phyloP scores from a whole-genome alignment of 2,113 vertebrate genomes.

The Cyanoramphus novaezelandiae region DNA sequence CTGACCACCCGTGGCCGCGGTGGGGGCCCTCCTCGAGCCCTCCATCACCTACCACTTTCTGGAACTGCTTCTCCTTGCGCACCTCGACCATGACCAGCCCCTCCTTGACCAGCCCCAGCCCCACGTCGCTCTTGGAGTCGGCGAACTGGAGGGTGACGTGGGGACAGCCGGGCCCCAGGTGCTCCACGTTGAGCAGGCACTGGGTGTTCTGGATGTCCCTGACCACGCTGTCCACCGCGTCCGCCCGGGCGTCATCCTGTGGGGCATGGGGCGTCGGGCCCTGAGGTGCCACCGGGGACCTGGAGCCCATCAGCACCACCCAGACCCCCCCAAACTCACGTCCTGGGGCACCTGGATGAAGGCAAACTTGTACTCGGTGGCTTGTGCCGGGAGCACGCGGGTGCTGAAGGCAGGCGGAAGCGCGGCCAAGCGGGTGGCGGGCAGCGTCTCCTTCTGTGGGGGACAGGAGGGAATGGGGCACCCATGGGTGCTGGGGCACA shows the following conservation, averaged over 20 bases:
- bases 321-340: background rate
- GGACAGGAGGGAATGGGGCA: background rate
- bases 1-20: background rate
- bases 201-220: constrained; percentile 27
- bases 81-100: constrained; percentile 12
- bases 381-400: background rate
- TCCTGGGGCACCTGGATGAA: constrained; percentile 30
- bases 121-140: background rate
- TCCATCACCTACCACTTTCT: background rate
- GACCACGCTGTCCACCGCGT: constrained; percentile 20
- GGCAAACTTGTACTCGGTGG: background rate
- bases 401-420: background rate
- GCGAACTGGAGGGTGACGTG: constrained; percentile 2
- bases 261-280: background rate
- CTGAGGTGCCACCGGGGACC: background rate
- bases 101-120: constrained; percentile 13
- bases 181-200: constrained; percentile 20
- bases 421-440: background rate
- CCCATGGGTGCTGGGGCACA: background rate
- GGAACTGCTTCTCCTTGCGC: constrained; percentile 18
- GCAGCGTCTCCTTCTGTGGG: background rate
- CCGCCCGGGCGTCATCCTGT: background rate
- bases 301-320: background rate
- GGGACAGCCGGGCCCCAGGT: background rate
- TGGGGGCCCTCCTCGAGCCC: background rate